Base-by-base conservation (phyloP, 2,797 vertebrate genomes). In the Nyctalus aviator region DNA sequence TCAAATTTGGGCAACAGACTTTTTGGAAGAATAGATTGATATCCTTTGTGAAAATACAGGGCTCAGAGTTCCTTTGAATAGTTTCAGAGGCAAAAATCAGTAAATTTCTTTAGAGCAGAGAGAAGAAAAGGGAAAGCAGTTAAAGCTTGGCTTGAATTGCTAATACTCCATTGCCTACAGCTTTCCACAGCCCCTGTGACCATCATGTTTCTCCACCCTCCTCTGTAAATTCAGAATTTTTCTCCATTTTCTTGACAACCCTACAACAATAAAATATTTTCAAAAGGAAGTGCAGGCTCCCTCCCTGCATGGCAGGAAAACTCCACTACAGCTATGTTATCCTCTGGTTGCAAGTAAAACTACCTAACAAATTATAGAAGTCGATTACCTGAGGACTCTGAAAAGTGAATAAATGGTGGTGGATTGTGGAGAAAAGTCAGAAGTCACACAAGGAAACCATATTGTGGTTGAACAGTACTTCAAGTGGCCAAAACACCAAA, bases 1-100 rank as follows among this genome's bases (percentile, higher is more conserved):
- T 94, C 82, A 93, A 96, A 97, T 92, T 77, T 91, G 81, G 73
- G 83, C 85, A 91, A 85, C 35, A 90, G 78, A 88, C 57, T 86
- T 95, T 90, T 84, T 75, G 21, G 81, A 90, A 93, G 93, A 93
- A 72, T 35, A 96, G 46, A 95, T 95, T 59, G 76, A 88, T 90
- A 84, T 78, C 27, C 27, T 91, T 55, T 95, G 77, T 87, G 91
- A 93, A 93, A 83, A 41, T 44, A 21, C 8, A 59, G 64, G 53
- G n/a, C 30, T 95, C 46, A 27, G 69, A 79, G 64, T 87, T 89
- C 90, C 77, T 90, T 94, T 68, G 78, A 75, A 88, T 59, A 90
- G 64, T 84, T 96, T 95, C 81, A 89, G 35, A 44, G 72, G 76
- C 27, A 89, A 84, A 94, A 93, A 55, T 90, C 78, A 90, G 84